These are phyloP conservation scores for Donacobius atricapilla DNA, from an alignment of 2,113 vertebrate species.

Conservation along the genomic window DNA sequence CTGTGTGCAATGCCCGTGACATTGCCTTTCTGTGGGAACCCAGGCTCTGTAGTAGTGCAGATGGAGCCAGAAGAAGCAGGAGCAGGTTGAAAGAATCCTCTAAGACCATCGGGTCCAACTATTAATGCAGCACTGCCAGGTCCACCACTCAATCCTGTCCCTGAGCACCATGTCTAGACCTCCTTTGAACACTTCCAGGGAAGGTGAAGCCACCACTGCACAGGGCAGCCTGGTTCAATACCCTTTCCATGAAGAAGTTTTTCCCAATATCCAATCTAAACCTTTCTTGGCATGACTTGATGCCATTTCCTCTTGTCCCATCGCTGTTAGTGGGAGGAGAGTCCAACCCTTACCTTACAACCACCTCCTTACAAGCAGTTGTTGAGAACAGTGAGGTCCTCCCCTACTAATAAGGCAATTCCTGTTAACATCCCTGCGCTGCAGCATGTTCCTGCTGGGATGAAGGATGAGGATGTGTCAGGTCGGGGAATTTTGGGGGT, in stretches of 20 bases:
- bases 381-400: background rate
- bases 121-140: background rate
- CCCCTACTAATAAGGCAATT: background rate
- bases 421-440: background rate
- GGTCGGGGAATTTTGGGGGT: background rate
- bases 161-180: background rate
- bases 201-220: background rate
- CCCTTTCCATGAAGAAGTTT: background rate
- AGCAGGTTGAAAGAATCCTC: background rate
- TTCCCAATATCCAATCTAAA: background rate
- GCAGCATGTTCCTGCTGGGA: background rate
- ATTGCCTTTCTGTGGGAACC: background rate
- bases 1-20: rapidly evolving
- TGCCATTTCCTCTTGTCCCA: background rate
- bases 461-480: background rate
- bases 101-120: background rate
- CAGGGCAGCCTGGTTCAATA: background rate
- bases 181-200: background rate
- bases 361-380: background rate
- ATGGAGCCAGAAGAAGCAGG: background rate
- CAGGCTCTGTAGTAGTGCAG: background rate
- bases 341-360: background rate
- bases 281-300: background rate
- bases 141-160: background rate
- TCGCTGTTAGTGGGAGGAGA: background rate